Base-by-base conservation (phyloP, 2,888 invertebrate species). In the Atherix ibis region DNA sequence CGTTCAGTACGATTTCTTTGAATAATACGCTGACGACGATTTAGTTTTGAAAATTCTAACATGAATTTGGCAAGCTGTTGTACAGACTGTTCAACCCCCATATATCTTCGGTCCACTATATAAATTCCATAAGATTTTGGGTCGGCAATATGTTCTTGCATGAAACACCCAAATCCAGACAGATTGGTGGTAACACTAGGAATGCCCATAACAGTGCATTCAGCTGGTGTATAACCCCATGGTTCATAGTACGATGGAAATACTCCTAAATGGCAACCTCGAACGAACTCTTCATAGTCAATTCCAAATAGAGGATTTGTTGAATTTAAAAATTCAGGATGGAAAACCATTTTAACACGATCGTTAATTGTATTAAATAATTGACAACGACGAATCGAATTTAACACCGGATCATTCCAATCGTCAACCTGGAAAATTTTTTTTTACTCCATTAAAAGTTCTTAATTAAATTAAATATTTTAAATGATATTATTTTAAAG, bases 201-300 rank as follows among this genome's bases (percentile, higher is more conserved):
- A 48, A 98, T 97, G 0, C 98, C 98, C 97, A 98, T 97, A n/a
- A 98, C 95, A 0, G 98, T 99, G 51, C 98, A 98, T 59, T 98
- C 98, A 1, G 97, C 98, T 0, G 97, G 97, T 0, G 97, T 98
- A 60, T 97, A 98, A 1, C 98, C 98, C 98, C 98, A 98, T 0
- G 98, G 98, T 57, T 99, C 98, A 58, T 98, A 98, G 62, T 98
- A 98, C 1, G 95, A 95, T 0, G 98, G 98, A 62, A 98, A 98
- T 13, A 99, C 97, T 1, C 98, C 98, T 46, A 98, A 66, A 63
- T 98, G 98, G 49, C 98, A 99, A 4, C 98, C 98, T 17, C 98
- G 72, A 0, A 99, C 97, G 62, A 99, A 99, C 56, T 99, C 98
- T 56, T 98, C 97, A 56, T 98, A 98, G 50, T 99, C 98, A 48